A percentile compares a stretch with the other conserved stretches of the same genome.
phyloP scores from a whole-genome alignment of 2,888 invertebrate genomes.

The Nezara viridula region DNA sequence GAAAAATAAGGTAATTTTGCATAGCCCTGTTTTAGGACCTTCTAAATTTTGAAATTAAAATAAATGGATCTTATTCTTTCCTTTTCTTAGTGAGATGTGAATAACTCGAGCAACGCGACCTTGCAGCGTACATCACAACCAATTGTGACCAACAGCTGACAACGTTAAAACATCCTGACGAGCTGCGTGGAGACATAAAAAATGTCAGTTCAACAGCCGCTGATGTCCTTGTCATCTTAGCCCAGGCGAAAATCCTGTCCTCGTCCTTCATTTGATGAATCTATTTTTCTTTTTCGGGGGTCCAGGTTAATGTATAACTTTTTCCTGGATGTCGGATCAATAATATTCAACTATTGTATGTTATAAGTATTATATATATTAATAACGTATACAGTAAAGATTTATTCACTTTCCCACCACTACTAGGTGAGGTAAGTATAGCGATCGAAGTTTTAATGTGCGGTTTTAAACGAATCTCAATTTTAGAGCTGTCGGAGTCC shows the following conservation, averaged over 20 bases:
- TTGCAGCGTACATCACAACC: background rate
- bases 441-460: too few relatives aligned
- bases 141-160: constrained; percentile 18
- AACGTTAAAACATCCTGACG: background rate
- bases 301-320: background rate
- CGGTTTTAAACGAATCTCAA: too few relatives aligned
- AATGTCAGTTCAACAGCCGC: constrained; percentile 13
- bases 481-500: too few relatives aligned
- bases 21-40: too few relatives aligned
- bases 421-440: too few relatives aligned
- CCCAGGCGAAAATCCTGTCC: constrained; percentile 27
- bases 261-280: background rate
- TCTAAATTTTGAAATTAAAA: too few relatives aligned
- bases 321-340: background rate
- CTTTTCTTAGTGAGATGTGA: too few relatives aligned
- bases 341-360: background rate
- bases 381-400: too few relatives aligned
- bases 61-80: too few relatives aligned
- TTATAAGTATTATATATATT: too few relatives aligned
- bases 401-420: too few relatives aligned
- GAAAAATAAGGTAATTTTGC: too few relatives aligned
- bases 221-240: constrained; percentile 38
- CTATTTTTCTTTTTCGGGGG: background rate
- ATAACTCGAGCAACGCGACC: background rate
- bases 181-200: constrained; percentile 21